These are phyloP conservation scores for Nemurella pictetii DNA, from an alignment of 2,888 invertebrate species.

Conservation along the genomic window DNA sequence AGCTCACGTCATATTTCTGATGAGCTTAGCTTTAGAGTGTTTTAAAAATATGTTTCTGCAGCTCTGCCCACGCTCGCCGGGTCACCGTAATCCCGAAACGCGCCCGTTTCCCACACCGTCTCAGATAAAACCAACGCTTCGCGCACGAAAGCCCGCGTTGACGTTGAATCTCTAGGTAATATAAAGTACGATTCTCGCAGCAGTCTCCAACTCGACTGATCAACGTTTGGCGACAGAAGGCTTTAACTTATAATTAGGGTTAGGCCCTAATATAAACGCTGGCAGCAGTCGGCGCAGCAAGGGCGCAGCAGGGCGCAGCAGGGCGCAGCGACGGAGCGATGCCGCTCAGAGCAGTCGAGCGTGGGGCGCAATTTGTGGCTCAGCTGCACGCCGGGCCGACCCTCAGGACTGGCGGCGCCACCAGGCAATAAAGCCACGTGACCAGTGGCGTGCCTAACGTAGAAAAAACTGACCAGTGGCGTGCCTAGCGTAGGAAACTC, in stretches of 20 bases:
- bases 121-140: neutral
- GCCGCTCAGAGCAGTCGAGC: neutral
- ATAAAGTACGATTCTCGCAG: neutral
- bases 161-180: neutral
- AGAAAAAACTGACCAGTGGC: no score
- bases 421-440: neutral
- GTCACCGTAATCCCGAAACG: neutral
- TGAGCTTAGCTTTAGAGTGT: neutral
- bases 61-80: neutral
- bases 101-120: neutral
- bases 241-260: neutral
- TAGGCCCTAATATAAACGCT: neutral
- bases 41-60: neutral
- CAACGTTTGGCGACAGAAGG: neutral
- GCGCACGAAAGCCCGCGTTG: neutral
- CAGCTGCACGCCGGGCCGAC: neutral
- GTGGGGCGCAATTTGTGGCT: neutral
- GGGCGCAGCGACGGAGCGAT: neutral
- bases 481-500: no score
- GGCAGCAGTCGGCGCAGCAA: neutral
- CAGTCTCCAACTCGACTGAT: neutral
- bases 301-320: neutral
- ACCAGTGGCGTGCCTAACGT: neutral
- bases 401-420: neutral
- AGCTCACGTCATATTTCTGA: neutral